Evolutionary conservation across 2,113 vertebrate species (phyloP).

Genomic region (Stegastes partitus): DNA sequence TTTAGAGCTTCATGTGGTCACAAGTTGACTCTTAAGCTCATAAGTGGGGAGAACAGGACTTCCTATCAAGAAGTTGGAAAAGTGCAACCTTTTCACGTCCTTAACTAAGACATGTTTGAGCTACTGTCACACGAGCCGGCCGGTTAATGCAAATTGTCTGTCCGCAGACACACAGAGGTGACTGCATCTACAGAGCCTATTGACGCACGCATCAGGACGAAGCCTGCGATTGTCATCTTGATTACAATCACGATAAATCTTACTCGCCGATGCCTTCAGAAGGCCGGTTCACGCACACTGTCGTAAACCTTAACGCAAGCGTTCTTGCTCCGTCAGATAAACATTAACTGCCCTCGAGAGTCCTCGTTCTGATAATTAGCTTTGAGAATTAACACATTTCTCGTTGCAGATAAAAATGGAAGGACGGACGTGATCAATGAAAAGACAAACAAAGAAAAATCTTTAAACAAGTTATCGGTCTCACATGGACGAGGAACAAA

Average conservation of each 20-base stretch:
- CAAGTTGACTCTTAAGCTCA: not conserved
- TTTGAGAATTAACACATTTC: not conserved
- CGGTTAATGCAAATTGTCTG: not conserved
- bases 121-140: not conserved
- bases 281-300: no score
- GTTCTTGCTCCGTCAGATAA: not conserved
- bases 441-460: constrained; percentile 17
- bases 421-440: not conserved
- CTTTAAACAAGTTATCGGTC: constrained; percentile 22
- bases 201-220: not conserved
- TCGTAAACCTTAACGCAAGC: not conserved
- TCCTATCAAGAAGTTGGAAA: not conserved
- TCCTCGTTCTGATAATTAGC: not conserved
- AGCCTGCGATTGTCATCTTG: not conserved
- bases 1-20: not conserved
- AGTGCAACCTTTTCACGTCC: not conserved
- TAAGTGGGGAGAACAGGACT: not conserved
- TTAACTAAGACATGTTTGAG: not conserved
- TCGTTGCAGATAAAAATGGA: constrained; percentile 6
- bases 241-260: not conserved
- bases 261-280: no score
- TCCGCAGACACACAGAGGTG: not conserved
- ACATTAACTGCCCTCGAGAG: not conserved
- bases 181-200: not conserved
- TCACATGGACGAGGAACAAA: constrained; percentile 26